Evolutionary conservation across 2,797 vertebrate species (phyloP).

Genomic region (Pseudopleuronectes americanus): DNA sequence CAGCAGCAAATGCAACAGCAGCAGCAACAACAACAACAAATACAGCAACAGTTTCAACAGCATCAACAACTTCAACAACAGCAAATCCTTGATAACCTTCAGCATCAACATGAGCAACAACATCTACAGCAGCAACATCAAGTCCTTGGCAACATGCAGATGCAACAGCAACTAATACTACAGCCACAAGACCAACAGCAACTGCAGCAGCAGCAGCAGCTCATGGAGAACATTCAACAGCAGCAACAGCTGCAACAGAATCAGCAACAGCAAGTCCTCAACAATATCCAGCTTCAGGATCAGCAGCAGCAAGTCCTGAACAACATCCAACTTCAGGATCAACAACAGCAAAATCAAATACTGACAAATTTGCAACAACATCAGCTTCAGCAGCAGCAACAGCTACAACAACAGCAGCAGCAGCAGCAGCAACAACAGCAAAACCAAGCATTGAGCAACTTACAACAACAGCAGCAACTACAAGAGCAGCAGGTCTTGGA

Average conservation of each 20-base stretch:
- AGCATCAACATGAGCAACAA: constrained; percentile 67
- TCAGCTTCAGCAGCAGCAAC: constrained; percentile 76
- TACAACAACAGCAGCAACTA: constrained; percentile 83
- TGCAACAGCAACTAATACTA: constrained; percentile 81
- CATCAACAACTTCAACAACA: constrained; percentile 74
- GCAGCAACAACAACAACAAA: constrained; percentile 58
- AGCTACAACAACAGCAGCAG: constrained; percentile 78
- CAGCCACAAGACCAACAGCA: constrained; percentile 75
- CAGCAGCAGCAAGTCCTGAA: constrained; percentile 78
- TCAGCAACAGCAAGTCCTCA: constrained; percentile 76
- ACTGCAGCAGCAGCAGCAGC: constrained; percentile 68
- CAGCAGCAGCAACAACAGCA: constrained; percentile 77
- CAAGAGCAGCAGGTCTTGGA: constrained; percentile 84
- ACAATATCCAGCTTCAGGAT: constrained; percentile 76
- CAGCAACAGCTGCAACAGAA: constrained; percentile 67
- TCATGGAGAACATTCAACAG: constrained; percentile 77
- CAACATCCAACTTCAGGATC: constrained; percentile 75
- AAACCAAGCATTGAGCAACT: constrained; percentile 75
- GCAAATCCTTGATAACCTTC: constrained; percentile 75
- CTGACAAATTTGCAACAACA: constrained; percentile 81
- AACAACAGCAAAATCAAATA: constrained; percentile 76
- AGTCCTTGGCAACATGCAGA: constrained; percentile 74
- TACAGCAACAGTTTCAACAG: constrained; percentile 70
- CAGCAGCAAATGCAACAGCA: constrained; percentile 75
- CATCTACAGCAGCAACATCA: constrained; percentile 81